Conservation (phyloP, 2,797 vertebrate species). For the Takifugu rubripes region DNA sequence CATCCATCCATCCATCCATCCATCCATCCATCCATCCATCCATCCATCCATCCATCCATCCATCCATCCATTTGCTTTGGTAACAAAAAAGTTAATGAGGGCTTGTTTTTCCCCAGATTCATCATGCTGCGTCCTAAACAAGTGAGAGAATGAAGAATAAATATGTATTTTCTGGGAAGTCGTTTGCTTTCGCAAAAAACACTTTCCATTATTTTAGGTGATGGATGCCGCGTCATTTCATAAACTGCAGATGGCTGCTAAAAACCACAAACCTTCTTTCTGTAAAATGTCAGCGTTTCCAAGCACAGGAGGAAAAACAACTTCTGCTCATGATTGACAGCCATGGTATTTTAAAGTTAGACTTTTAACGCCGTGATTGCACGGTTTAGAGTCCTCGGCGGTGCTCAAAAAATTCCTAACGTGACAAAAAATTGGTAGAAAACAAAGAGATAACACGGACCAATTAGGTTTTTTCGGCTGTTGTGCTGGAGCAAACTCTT, state of each 20-base stretch:
- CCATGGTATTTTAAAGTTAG: background rate
- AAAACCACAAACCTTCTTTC: background rate
- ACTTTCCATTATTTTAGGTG: background rate
- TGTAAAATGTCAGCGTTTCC: constrained; percentile 40
- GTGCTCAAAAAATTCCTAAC: background rate
- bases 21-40: too few species aligned
- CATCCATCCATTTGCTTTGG: too few species aligned
- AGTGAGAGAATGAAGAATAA: too few species aligned
- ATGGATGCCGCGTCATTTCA: background rate
- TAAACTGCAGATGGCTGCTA: background rate
- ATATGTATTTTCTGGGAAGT: too few species aligned
- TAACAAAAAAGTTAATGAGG: too few species aligned
- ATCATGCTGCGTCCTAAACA: too few species aligned
- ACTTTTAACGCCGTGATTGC: background rate
- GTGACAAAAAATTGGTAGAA: constrained; percentile 3
- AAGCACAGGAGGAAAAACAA: constrained; percentile 11
- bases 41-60: too few species aligned
- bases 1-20: too few species aligned
- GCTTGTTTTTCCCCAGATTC: too few species aligned
- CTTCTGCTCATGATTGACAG: constrained; percentile 1
- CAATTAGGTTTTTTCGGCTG: constrained; percentile 15
- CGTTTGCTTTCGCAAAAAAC: too few species aligned
- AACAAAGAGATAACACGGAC: constrained; percentile 6
- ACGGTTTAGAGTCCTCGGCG: background rate
- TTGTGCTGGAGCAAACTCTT: constrained; percentile 16